Evolutionary conservation across 1,140 invertebrate species (phyloP).

Genomic region (Drosophila leontia): DNA sequence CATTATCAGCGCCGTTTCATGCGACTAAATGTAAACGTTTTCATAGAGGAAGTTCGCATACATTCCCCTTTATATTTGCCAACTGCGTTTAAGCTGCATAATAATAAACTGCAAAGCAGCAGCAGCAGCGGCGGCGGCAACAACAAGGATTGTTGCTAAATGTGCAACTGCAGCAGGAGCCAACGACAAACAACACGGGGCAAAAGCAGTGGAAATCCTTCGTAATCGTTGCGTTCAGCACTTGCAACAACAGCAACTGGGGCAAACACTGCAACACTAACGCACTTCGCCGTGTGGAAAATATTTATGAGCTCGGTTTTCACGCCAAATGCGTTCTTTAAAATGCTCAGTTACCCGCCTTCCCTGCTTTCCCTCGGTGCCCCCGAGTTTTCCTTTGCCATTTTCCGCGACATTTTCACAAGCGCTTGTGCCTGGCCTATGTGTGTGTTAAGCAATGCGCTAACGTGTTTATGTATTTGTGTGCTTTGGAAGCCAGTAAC

Average conservation of each 20-base stretch:
- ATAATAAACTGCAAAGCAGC: slow-evolving; percentile 50
- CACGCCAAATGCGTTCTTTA: slow-evolving; percentile 76
- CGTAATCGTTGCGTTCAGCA: slow-evolving; percentile 74
- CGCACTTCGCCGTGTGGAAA: slow-evolving; percentile 71
- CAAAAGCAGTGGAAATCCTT: slow-evolving; percentile 76
- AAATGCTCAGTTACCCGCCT: slow-evolving; percentile 29
- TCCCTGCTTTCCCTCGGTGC: not conserved
- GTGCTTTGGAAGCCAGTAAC: slow-evolving; percentile 31
- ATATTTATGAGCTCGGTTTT: slow-evolving; percentile 79
- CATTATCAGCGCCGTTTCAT: slow-evolving; percentile 30
- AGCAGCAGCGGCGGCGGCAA: slow-evolving; percentile 20
- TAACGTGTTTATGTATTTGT: slow-evolving; percentile 71
- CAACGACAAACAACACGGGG: slow-evolving; percentile 21
- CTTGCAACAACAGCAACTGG: slow-evolving; percentile 31
- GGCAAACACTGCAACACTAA: slow-evolving; percentile 40
- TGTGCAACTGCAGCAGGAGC: slow-evolving; percentile 36
- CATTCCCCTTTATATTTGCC: slow-evolving; percentile 49
- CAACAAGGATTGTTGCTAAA: slow-evolving; percentile 43
- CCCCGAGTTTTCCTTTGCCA: slow-evolving; percentile 20
- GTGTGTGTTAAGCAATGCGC: slow-evolving; percentile 69
- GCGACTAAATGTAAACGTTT: slow-evolving; percentile 47
- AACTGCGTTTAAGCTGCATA: slow-evolving; percentile 53
- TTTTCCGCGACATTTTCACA: slow-evolving; percentile 57
- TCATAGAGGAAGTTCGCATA: slow-evolving; percentile 27
- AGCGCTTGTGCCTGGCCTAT: slow-evolving; percentile 46